phyloP scores from a whole-genome alignment of 2,113 vertebrate genomes.

The Orientallactaga bullata region DNA sequence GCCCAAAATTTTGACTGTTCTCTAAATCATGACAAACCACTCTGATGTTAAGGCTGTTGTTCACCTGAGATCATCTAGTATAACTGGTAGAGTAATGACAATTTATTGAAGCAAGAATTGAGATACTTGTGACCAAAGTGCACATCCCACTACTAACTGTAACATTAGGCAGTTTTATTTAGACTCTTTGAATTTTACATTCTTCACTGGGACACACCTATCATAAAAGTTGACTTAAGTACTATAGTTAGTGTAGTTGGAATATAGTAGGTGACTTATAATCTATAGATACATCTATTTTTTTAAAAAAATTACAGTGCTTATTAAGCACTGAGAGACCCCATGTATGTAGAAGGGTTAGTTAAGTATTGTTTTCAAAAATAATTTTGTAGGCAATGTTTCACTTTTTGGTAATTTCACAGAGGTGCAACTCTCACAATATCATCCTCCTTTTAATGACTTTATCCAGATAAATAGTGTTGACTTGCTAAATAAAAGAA shows the following conservation, averaged over 20 bases:
- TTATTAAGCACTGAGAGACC: neutral
- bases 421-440: neutral
- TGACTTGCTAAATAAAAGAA: slow-evolving; percentile 37
- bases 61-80: neutral
- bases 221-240: slow-evolving; percentile 42
- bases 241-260: neutral
- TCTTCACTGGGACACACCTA: neutral
- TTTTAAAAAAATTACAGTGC: neutral
- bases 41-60: slow-evolving; percentile 11
- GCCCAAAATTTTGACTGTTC: neutral
- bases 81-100: slow-evolving; percentile 17
- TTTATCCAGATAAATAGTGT: slow-evolving; percentile 48
- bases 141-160: neutral
- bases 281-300: neutral
- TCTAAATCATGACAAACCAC: neutral
- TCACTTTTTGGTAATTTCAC: slow-evolving; percentile 38
- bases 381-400: neutral
- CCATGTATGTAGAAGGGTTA: neutral
- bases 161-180: neutral
- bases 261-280: neutral
- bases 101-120: slow-evolving; percentile 24
- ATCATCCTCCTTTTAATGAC: neutral
- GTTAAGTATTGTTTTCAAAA: neutral
- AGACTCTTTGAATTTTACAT: slow-evolving; percentile 46
- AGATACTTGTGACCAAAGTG: neutral